Evolutionary conservation across 2,113 vertebrate genomes (phyloP).

Genomic region (Sitta europaea): DNA sequence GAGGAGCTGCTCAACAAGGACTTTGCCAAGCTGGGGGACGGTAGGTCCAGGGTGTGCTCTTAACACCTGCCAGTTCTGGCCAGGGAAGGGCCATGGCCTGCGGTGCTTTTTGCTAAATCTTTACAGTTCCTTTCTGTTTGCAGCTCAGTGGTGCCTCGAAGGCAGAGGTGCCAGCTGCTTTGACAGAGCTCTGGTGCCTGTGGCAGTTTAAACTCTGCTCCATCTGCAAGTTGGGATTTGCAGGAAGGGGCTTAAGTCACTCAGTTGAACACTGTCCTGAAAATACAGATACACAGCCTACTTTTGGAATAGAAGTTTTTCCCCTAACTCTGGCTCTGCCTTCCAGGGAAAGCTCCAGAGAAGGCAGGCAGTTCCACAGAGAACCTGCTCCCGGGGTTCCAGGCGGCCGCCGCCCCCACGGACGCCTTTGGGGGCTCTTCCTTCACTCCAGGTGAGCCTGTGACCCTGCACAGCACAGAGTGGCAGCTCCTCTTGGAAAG

Average conservation of each 20-base stretch:
- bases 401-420: conserved; percentile 22
- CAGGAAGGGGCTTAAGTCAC: not conserved
- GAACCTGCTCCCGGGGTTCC: conserved; percentile 84
- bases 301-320: not conserved
- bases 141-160: not conserved
- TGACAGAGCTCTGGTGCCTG: not conserved
- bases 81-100: too few relatives aligned
- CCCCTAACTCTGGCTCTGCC: not conserved
- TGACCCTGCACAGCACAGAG: rapidly evolving
- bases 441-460: conserved; percentile 82
- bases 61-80: not conserved
- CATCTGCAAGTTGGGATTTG: not conserved
- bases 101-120: too few relatives aligned
- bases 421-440: conserved; percentile 74
- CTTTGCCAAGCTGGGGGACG: conserved; percentile 90
- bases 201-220: not conserved
- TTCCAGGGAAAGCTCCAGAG: conserved; percentile 80
- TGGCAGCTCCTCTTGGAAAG: not conserved
- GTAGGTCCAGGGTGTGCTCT: conserved; percentile 68
- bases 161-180: not conserved
- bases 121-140: not conserved
- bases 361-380: conserved; percentile 80
- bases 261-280: not conserved
- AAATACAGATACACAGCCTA: not conserved
- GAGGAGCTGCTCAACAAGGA: conserved; percentile 98